Conservation (phyloP, 2,888 invertebrate species). For the Drosophila ezoana region DNA sequence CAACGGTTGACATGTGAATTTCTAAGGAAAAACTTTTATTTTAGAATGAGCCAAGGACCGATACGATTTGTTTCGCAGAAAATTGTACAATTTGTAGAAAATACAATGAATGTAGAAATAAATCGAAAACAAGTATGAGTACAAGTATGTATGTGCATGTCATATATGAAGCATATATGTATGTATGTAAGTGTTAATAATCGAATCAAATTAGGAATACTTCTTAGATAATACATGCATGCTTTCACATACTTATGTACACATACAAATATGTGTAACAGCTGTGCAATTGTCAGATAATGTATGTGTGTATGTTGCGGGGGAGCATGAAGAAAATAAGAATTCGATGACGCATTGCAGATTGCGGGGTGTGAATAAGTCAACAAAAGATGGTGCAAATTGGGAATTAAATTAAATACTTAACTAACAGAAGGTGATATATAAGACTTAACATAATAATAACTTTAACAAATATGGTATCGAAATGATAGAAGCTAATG, state of each 20-base stretch:
- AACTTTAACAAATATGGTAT: constrained; percentile 21
- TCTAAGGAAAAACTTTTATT: constrained; percentile 42
- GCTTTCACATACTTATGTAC: background rate
- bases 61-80: constrained; percentile 27
- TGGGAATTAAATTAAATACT: background rate
- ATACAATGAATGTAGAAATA: constrained; percentile 24
- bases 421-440: constrained; percentile 2
- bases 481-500: constrained; percentile 18
- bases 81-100: constrained; percentile 32
- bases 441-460: background rate
- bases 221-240: background rate
- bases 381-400: constrained; percentile 10
- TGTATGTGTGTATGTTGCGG: background rate
- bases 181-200: too few species aligned
- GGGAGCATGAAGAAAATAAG: constrained; percentile 11
- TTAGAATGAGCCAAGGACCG: constrained; percentile 17
- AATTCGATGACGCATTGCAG: constrained; percentile 19
- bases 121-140: background rate
- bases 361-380: constrained; percentile 1
- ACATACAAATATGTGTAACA: background rate
- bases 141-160: background rate
- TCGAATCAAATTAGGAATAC: background rate
- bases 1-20: constrained; percentile 43
- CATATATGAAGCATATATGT: too few species aligned
- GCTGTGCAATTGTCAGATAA: background rate